Evolutionary conservation across 2,113 vertebrate species (phyloP).

Genomic region (Etheostoma cragini): DNA sequence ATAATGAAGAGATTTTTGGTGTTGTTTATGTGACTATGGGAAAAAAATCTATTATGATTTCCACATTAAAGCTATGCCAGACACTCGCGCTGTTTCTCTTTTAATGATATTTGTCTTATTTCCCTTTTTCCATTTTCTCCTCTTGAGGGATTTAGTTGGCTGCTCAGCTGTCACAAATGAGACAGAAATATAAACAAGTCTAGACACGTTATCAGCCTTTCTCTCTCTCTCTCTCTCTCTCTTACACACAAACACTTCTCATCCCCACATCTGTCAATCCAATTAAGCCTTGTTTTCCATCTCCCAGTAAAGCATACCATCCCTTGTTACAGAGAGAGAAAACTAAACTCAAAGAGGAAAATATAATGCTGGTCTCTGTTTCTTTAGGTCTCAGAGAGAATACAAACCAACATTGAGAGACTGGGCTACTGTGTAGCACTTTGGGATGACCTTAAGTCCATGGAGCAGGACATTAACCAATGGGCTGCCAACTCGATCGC

Average conservation of each 20-base stretch:
- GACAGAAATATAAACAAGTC: slow-evolving; percentile 77
- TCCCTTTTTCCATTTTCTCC: slow-evolving; percentile 31
- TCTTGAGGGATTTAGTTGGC: slow-evolving; percentile 55
- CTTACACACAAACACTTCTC: slow-evolving; percentile 43
- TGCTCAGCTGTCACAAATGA: slow-evolving; percentile 73
- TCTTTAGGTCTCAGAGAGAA: slow-evolving; percentile 89
- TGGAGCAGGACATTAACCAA: slow-evolving; percentile 88
- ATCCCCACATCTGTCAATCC: slow-evolving; percentile 74
- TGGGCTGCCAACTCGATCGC: slow-evolving; percentile 87
- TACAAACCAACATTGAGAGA: slow-evolving; percentile 89
- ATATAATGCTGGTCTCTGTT: slow-evolving; percentile 16
- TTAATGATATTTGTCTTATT: slow-evolving; percentile 48
- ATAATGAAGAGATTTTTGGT: slow-evolving; percentile 1
- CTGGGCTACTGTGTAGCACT: slow-evolving; percentile 85
- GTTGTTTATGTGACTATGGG: neutral
- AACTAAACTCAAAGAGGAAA: slow-evolving; percentile 44
- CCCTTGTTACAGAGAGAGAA: slow-evolving; percentile 46
- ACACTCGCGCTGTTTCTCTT: neutral
- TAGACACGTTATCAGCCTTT: slow-evolving; percentile 75
- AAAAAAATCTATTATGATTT: slow-evolving; percentile 20
- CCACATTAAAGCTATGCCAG: slow-evolving; percentile 10
- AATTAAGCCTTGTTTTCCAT: slow-evolving; percentile 71
- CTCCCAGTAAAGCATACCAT: slow-evolving; percentile 47
- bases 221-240: slow-evolving; percentile 44
- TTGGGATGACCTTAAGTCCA: slow-evolving; percentile 90